Base-by-base conservation (phyloP, 2,797 vertebrate genomes). In the Mormyrus hasselquistii region DNA sequence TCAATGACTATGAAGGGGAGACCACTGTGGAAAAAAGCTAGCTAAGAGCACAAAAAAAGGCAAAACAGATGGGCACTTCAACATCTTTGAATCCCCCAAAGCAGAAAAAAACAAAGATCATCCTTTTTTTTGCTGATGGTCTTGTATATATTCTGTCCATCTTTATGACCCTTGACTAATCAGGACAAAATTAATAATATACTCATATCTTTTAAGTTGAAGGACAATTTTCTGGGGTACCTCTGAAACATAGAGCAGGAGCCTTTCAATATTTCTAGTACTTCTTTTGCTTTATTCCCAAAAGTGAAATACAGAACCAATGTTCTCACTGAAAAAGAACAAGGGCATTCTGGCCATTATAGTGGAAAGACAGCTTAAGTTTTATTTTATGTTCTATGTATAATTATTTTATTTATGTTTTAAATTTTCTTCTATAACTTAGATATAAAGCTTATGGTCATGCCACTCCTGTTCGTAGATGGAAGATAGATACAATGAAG, bases 221-320 rank as follows among this genome's bases (percentile, higher is more conserved):
- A 90, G 29, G 88, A 87, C 16, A 76, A 87, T 88, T 69, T 82
- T 92, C 89, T 86, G 91, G 88, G 47, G 79, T 87, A 62, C 88
- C 90, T 90, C 90, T 92, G 49, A 91, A 90, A 91, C 89, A 84
- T 90, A 50, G 90, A 89, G 47, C 86, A 88, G 86, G 87, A 91
- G 90, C 90, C 87, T 88, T 89, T 59, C 59, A 73, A 88, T 84
- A 92, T 93, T 91, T 90, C 82, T 62, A 22, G 92, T 91, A 91
- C 44, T 84, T 47, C 10, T 50, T 50, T 47, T 84, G 44, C 41
- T 47, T 84, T 50, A 50, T 85, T 52, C 4, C 10, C 22, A 8
- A 50, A 85, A 85, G 49, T 84, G n/a, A 50, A 84, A n/a, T n/a
- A 44, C 14, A 79, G 16, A 79, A 79, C 14, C 16, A 29, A 44